A percentile compares a stretch with the other conserved stretches of the same genome.
These are phyloP conservation scores for Theocolax elegans DNA, from an alignment of 1,140 invertebrate species.

Conservation along the genomic window DNA sequence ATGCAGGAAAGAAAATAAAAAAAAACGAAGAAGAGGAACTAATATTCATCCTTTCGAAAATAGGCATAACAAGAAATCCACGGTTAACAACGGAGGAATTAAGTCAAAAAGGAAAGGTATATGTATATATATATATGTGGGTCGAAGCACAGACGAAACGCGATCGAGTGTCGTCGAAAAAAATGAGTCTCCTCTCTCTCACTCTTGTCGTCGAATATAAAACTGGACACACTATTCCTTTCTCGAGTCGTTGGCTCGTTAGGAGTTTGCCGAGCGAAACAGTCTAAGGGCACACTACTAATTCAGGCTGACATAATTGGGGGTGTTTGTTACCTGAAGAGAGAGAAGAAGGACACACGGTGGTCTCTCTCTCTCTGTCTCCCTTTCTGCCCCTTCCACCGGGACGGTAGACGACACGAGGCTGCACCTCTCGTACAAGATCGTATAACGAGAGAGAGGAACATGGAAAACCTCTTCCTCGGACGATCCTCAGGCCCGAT, in stretches of 20 bases:
- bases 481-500: constrained; percentile 59
- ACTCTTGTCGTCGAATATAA: neutral
- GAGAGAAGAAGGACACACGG: neutral
- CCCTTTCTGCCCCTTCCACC: neutral
- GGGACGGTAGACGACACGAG: constrained; percentile 41
- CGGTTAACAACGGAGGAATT: neutral
- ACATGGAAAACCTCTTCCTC: constrained; percentile 68
- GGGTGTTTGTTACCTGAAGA: constrained; percentile 63
- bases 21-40: too few relatives aligned
- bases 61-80: neutral
- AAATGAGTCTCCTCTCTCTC: neutral
- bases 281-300: constrained; percentile 54
- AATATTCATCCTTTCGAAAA: constrained; percentile 2
- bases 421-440: constrained; percentile 55
- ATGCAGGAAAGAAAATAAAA: too few relatives aligned
- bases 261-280: constrained; percentile 13
- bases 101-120: constrained; percentile 6
- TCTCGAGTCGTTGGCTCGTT: neutral
- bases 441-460: constrained; percentile 66
- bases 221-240: neutral
- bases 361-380: constrained; percentile 46
- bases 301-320: constrained; percentile 67
- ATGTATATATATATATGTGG: too few relatives aligned
- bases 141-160: constrained; percentile 10
- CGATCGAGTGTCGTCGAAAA: constrained; percentile 16